Evolutionary conservation across 2,888 invertebrate species (phyloP), one percentile per base, ranked within the genome.

Genomic region (Diarsia dahlii): DNA sequence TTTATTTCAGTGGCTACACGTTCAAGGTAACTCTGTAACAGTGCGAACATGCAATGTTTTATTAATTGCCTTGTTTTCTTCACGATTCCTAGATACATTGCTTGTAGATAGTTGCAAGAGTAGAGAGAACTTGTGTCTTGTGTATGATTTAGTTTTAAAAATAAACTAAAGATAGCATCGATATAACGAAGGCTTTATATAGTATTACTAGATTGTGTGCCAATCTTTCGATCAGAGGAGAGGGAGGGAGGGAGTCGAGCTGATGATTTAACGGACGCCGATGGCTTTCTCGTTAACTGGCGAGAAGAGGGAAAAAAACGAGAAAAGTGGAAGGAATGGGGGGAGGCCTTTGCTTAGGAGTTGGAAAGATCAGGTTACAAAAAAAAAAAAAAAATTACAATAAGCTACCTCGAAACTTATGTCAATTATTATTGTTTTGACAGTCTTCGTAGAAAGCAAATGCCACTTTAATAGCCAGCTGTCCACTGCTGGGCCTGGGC

Each of bases 21-120:
- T 74, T 48, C 76, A 69, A 76, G 79, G 76, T 52, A 77, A 58
- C 28, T 1, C 15, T 58, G 28, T 58, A 58, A 62, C 62, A 70
- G 52, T 13, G 23, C 23, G 15, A 10, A 48, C 81, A 81, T 82
- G 79, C 81, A 39, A 79, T 81, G 12, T 50, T 78, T 64, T 54
- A 75, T 65, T 80, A 54, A 66, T 79, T 54, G 39, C 45, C 34
- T 66, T 50, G 48, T 74, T 78, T 67, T 75, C 56, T 76, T 63
- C 15, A 63, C 23, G 39, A 50, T 48, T 34, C 28, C 15, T 50
- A 15, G 28, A 4, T 20, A 15, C 15, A 13, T 28, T 63, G n/a
- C 1, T 62, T n/a, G 12, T 0, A 39, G 39, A 39, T 13, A 63
- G 0, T 28, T 2, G 2, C 39, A 39, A 39, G 39, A 28, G n/a